Percentiles rank a stretch among this genome's conserved stretches.
Evolutionary conservation across 2,113 vertebrate species (phyloP).

Genomic region (Pluvialis apricaria): DNA sequence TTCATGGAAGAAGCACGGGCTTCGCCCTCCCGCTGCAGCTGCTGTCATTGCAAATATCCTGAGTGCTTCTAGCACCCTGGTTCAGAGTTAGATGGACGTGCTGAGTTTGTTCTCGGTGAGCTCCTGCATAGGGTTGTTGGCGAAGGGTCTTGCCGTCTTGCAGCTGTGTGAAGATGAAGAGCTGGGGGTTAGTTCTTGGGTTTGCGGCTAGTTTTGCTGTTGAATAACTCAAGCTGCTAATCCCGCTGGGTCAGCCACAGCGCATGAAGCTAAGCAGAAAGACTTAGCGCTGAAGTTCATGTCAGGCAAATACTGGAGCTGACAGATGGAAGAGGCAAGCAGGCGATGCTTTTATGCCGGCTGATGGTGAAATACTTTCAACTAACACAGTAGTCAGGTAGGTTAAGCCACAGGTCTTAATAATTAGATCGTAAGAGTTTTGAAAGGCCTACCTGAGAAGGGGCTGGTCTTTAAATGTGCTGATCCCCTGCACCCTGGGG

Average conservation of each 20-base stretch:
- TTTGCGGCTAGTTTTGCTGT: neutral
- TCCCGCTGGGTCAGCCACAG: neutral
- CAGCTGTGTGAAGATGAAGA: neutral
- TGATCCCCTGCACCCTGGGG: neutral
- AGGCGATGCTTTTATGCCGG: neutral
- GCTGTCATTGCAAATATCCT: neutral
- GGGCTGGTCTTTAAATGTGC: neutral
- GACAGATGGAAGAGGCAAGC: neutral
- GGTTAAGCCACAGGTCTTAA: neutral
- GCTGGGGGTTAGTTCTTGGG: neutral
- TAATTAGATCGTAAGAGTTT: neutral
- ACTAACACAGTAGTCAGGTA: neutral
- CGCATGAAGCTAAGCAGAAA: neutral
- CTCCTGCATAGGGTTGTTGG: neutral
- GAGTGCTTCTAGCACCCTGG: neutral
- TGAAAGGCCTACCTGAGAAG: neutral
- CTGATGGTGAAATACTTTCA: neutral
- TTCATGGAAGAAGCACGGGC: neutral
- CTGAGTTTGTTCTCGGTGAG: neutral
- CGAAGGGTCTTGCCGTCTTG: neutral
- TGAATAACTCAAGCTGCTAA: neutral
- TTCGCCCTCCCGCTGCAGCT: neutral
- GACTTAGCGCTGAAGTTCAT: neutral
- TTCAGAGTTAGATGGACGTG: fast-evolving
- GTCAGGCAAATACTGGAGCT: neutral